phyloP scores from a whole-genome alignment of 2,888 invertebrate genomes.

The Acanthoscelides obtectus region DNA sequence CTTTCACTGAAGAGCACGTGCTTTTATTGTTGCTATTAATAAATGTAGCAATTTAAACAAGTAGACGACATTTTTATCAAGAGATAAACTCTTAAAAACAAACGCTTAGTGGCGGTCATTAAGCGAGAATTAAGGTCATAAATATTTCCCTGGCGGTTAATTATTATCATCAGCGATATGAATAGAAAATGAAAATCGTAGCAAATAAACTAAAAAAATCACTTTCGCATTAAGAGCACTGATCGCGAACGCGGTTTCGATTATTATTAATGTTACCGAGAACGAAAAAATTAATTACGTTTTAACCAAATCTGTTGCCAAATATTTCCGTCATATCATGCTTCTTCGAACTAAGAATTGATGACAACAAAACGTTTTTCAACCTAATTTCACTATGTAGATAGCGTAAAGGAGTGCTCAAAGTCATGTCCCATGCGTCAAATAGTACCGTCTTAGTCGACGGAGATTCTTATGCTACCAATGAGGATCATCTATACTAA shows the following conservation, averaged over 20 bases:
- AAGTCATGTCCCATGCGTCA: too few species aligned
- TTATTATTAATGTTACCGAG: background rate
- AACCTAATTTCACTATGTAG: too few species aligned
- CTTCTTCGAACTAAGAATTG: background rate
- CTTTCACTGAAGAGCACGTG: background rate
- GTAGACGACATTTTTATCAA: background rate
- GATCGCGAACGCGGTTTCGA: background rate
- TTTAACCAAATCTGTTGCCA: background rate
- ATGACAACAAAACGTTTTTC: background rate
- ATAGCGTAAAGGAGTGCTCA: too few species aligned
- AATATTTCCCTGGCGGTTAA: background rate
- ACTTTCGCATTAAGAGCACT: background rate
- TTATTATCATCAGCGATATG: background rate
- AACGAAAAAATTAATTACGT: background rate
- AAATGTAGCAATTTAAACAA: background rate
- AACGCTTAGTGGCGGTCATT: background rate
- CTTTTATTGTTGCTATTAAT: background rate
- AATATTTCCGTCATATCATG: background rate
- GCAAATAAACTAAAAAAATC: background rate
- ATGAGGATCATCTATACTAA: too few species aligned
- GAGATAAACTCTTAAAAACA: background rate
- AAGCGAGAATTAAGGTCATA: background rate
- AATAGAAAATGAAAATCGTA: background rate
- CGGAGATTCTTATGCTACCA: too few species aligned
- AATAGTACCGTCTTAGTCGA: too few species aligned